Percentiles rank a stretch among this genome's conserved stretches.
Evolutionary conservation across 2,797 vertebrate species (phyloP).

Genomic region (Cephalopachus bancanus): DNA sequence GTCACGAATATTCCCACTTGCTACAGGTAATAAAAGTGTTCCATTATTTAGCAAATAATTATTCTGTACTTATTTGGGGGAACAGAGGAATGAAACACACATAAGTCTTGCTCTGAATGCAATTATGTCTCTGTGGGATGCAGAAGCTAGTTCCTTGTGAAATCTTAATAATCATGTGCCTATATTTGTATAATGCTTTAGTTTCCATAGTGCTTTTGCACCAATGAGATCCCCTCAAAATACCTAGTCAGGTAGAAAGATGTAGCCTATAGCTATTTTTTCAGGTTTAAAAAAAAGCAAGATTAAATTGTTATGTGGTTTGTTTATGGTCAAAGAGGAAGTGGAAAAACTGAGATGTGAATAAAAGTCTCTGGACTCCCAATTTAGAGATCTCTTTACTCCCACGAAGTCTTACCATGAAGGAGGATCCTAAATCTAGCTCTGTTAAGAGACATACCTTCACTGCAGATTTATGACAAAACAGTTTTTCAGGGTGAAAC

Average conservation of each 20-base stretch:
- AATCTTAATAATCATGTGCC: slow-evolving; percentile 71
- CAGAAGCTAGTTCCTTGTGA: slow-evolving; percentile 48
- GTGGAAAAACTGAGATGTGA: slow-evolving; percentile 75
- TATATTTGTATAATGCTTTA: slow-evolving; percentile 41
- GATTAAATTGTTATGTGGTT: slow-evolving; percentile 66
- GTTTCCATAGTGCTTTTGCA: slow-evolving; percentile 24
- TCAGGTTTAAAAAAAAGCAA: neutral
- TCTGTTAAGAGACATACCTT: slow-evolving; percentile 61
- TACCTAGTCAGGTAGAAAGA: slow-evolving; percentile 36
- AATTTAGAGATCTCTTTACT: slow-evolving; percentile 74
- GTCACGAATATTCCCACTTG: slow-evolving; percentile 57
- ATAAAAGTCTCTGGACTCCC: slow-evolving; percentile 67
- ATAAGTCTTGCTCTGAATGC: slow-evolving; percentile 33
- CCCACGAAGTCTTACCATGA: slow-evolving; percentile 53
- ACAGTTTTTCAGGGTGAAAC: slow-evolving; percentile 21
- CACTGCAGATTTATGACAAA: slow-evolving; percentile 31
- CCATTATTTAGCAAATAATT: slow-evolving; percentile 49
- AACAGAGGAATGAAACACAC: slow-evolving; percentile 61
- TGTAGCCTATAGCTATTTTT: slow-evolving; percentile 33
- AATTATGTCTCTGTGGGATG: slow-evolving; percentile 61
- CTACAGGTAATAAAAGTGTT: slow-evolving; percentile 72
- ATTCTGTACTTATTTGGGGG: slow-evolving; percentile 37
- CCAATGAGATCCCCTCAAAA: slow-evolving; percentile 30
- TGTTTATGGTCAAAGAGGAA: slow-evolving; percentile 71
- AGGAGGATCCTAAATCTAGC: slow-evolving; percentile 71